Evolutionary conservation across 2,113 vertebrate species (phyloP).

Genomic region (Poeciliopsis turrubarensis): DNA sequence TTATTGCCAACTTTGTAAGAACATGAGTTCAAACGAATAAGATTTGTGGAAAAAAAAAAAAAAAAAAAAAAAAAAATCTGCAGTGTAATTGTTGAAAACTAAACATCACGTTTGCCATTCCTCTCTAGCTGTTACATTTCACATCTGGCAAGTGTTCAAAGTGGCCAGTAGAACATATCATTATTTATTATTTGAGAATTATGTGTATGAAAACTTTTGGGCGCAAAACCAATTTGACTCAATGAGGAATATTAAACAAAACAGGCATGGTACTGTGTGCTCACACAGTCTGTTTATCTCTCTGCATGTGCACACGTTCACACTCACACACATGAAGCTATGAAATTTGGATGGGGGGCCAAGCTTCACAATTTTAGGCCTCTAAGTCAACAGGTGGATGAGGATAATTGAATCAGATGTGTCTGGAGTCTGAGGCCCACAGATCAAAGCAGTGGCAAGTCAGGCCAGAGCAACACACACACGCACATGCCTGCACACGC

Average conservation of each 20-base stretch:
- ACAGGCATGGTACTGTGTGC: neutral
- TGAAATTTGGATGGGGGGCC: constrained; percentile 65
- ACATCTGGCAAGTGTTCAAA: neutral
- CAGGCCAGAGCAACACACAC: constrained; percentile 58
- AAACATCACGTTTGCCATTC: neutral
- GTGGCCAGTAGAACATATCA: neutral
- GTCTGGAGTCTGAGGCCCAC: constrained; percentile 74
- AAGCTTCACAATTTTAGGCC: constrained; percentile 74
- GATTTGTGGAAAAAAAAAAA: neutral
- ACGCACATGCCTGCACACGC: constrained; percentile 29
- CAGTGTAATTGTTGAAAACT: neutral
- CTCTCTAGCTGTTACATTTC: neutral
- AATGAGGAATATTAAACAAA: constrained; percentile 1
- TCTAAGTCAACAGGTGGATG: constrained; percentile 84
- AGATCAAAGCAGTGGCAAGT: constrained; percentile 79
- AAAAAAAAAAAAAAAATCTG: neutral
- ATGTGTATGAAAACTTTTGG: neutral
- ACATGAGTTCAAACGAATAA: neutral
- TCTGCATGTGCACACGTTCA: constrained; percentile 3
- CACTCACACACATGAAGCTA: constrained; percentile 38
- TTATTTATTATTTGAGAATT: neutral
- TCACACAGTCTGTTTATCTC: neutral
- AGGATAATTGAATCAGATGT: constrained; percentile 84
- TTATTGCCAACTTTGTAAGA: too few relatives aligned
- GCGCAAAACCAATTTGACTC: neutral